Evolutionary conservation across 2,797 vertebrate genomes (phyloP), one percentile per base, ranked within the genome.

Genomic region (Xyrichtys novacula): DNA sequence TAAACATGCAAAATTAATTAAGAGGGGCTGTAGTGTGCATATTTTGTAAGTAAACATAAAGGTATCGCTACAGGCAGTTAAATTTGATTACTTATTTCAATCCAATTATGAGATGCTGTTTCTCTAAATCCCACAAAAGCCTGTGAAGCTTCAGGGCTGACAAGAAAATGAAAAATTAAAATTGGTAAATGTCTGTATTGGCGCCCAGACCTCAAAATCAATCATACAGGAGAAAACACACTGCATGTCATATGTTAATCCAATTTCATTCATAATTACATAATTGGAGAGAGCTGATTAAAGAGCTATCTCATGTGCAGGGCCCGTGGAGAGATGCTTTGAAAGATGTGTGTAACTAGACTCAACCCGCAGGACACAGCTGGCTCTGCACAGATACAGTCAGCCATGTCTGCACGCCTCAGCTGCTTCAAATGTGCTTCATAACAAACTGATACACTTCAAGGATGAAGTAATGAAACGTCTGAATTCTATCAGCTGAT

Each of bases 261-360:
- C 73, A 74, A 77, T 84, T 84, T 52, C 53, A 59, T 29, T 74
- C 59, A 53, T 71, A 67, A 83, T 85, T 89, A 85, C 84, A 87
- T 89, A 84, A 89, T 87, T 88, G 58, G 81, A 80, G 78, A 64
- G 66, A 58, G 63, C 43, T 69, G 70, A 93, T 90, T 88, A 88
- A 85, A 83, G 76, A 76, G 78, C 60, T 61, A 36, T 73, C 64
- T 76, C 48, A 49, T 72, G 57, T 64, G 44, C 53, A 7, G 63
- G 55, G 63, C 53, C 58, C 60, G 4, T 34, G 49, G 66, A 73
- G 66, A 70, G 59, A 73, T 19, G 43, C 11, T 26, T 58, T 65
- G 63, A 66, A 71, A 79, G 85, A 82, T 84, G 83, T 65, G 56
- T 79, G 84, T 70, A 90, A 92, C 80, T 44, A 12, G 74, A 92